Base-by-base conservation (phyloP, 1,140 invertebrate species). In the Diorhabda elongata region DNA sequence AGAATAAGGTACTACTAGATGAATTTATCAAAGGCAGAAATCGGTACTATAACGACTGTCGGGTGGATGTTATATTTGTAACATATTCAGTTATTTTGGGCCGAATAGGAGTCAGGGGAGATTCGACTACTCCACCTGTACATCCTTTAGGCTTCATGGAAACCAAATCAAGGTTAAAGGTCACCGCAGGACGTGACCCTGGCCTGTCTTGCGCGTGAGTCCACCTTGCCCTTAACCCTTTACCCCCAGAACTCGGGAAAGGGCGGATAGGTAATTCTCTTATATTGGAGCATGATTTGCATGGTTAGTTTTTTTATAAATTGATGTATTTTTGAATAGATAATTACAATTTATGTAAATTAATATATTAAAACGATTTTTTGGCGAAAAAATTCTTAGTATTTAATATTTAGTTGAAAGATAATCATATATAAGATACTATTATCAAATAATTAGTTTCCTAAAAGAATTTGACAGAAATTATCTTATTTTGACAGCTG, bases 161-260 rank as follows among this genome's bases (percentile, higher is more conserved):
- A 88, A 88, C 87, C 87, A 88, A 89, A 88, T 89, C 87, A 87
- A 87, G 83, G 85, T 85, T 84, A 81, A 87, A 87, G 84, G 85
- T 86, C 85, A 87, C 86, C 81, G 75, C 82, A 85, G 83, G 85
- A 87, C 86, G 85, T 87, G 86, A 85, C 83, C 83, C 84, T 80
- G 75, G 79, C 78, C 80, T 80, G 80, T 77, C 80, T 70, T 77
- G 76, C 76, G 76, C 75, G 77, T 76, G 77, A 76, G 71, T 76
- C 71, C 71, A 70, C 72, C 71, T 71, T 66, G 63, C 67, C 69
- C 67, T 68, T 56, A 63, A 69, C 71, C 69, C 71, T 65, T 45
- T 47, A 68, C 71, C 72, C 70, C 68, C 64, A 68, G 74, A 71
- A 75, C 74, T 75, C 72, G 71, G 70, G 66, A 72, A 65, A 65